phyloP scores from a whole-genome alignment of 2,888 invertebrate species.

The Chouioia cunea region DNA sequence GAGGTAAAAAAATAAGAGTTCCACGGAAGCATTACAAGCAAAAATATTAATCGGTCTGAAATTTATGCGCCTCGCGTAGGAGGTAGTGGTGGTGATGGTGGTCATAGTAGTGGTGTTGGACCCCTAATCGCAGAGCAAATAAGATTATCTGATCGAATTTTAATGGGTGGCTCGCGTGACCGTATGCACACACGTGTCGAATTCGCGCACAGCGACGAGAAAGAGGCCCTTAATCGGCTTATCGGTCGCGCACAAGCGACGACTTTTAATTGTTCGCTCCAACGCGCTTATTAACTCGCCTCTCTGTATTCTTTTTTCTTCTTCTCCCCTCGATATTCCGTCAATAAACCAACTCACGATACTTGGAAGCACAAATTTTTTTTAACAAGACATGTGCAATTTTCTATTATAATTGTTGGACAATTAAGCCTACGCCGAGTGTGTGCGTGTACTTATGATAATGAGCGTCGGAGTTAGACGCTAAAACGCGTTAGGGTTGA shows the following conservation, averaged over 20 bases:
- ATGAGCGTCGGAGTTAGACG: constrained; percentile 44
- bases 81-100: constrained; percentile 9
- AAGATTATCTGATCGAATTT: constrained; percentile 67
- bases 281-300: neutral
- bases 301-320: too few species aligned
- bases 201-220: constrained; percentile 12
- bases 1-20: neutral
- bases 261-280: constrained; percentile 41
- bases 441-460: constrained; percentile 43
- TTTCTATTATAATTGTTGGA: constrained; percentile 15
- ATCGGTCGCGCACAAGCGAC: constrained; percentile 21
- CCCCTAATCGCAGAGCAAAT: constrained; percentile 62
- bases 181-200: constrained; percentile 37
- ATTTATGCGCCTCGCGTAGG: constrained; percentile 51
- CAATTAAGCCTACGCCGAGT: neutral
- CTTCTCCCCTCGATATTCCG: too few species aligned
- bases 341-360: neutral
- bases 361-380: neutral
- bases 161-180: constrained; percentile 62
- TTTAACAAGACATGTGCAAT: neutral
- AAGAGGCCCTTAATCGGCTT: constrained; percentile 39
- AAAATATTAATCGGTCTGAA: constrained; percentile 52
- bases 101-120: constrained; percentile 48
- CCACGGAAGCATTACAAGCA: constrained; percentile 38
- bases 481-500: constrained; percentile 27